Evolutionary conservation across 2,888 invertebrate species (phyloP).

Genomic region (Papilio elwesi): DNA sequence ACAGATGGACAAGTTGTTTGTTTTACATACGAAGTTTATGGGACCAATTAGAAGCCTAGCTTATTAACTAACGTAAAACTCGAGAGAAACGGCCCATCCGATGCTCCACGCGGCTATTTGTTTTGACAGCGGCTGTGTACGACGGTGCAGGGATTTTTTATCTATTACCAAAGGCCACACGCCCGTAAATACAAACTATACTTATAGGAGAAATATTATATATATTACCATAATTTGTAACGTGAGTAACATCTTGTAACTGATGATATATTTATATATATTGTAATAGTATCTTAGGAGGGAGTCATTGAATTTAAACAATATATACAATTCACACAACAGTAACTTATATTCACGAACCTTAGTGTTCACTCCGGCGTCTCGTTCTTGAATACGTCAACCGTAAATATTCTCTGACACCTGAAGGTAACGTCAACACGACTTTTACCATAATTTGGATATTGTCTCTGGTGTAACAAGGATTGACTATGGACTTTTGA

Average conservation of each 20-base stretch:
- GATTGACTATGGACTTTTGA: too few species aligned
- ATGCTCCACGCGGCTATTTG: conserved; percentile 52
- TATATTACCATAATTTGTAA: background rate
- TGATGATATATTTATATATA: too few species aligned
- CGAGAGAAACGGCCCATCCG: conserved; percentile 60
- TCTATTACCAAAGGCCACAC: conserved; percentile 34
- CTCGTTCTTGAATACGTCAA: too few species aligned
- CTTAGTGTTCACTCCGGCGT: too few species aligned
- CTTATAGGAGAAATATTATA: background rate
- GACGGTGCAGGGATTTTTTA: conserved; percentile 53
- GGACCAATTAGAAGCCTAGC: conserved; percentile 70
- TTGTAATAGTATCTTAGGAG: too few species aligned
- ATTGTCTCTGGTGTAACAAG: too few species aligned
- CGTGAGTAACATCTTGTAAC: background rate
- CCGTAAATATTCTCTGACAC: too few species aligned
- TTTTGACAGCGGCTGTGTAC: conserved; percentile 61
- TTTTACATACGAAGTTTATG: conserved; percentile 77
- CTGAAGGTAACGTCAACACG: too few species aligned
- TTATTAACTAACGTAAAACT: conserved; percentile 76
- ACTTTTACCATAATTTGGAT: too few species aligned
- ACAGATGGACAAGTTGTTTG: conserved; percentile 68
- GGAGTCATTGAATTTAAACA: too few species aligned
- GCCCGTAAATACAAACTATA: conserved; percentile 4
- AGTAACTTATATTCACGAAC: too few species aligned
- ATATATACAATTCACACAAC: too few species aligned